Evolutionary conservation across 2,888 invertebrate genomes (phyloP), one percentile per base, ranked within the genome.

Genomic region (Protodeltote pygarga): DNA sequence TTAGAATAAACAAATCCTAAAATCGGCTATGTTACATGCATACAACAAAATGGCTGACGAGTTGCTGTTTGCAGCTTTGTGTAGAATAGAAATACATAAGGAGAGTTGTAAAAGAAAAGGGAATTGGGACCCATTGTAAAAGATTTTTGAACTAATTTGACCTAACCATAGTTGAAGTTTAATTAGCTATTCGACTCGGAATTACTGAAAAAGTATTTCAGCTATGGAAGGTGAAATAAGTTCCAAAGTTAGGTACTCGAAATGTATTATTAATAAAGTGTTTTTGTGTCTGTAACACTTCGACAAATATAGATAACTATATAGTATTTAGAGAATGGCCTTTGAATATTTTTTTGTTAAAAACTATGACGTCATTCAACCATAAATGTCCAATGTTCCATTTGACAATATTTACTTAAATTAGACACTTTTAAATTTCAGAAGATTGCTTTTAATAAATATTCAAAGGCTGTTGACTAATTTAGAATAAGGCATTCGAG

Each of bases 261-360:
- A 49, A 60, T 58, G 53, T 63, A 66, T 69, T 38, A 55, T 31
- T 62, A 55, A 65, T 59, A 75, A 71, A 71, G 73, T 80, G 78
- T 81, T 82, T 83, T 73, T 79, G 80, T 87, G 83, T 87, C 81
- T 86, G 75, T 84, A 81, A 81, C 81, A 86, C 75, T 79, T 75
- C 63, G 71, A 71, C 64, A 75, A 77, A 68, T 74, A 77, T 77
- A 81, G 71, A 54, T 77, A 75, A 78, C 70, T 41, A 42, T 75
- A 74, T 78, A 78, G 73, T 65, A 58, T 67, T 46, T 44, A 42
- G 68, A 62, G 55, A 67, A 72, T 82, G 75, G 75, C 65, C 69
- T 77, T 72, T 61, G 59, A 59, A 39, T 39, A 27, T 4, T n/a
- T n/a, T n/a, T n/a, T 2, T 31, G 11, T 20, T 10, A 13, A 8